A percentile compares a stretch with the other conserved stretches of the same genome.
Evolutionary conservation across 2,113 vertebrate species (phyloP).

Genomic region (Dipodomys stephensi): DNA sequence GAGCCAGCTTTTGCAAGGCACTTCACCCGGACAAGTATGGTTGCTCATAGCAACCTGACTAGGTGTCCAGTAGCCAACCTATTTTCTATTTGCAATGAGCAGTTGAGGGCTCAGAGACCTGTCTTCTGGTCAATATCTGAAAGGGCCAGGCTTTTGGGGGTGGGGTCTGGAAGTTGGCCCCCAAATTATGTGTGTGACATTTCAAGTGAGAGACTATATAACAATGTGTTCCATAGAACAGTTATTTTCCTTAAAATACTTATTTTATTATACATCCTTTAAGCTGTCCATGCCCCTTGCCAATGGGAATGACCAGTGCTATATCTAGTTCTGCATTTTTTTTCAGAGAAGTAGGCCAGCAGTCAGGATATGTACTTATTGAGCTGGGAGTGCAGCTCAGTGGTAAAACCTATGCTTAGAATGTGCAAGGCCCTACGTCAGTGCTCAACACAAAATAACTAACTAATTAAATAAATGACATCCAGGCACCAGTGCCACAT

Average conservation of each 20-base stretch:
- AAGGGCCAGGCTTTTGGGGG: too few relatives aligned
- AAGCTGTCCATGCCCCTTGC: not conserved
- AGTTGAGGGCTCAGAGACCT: not conserved
- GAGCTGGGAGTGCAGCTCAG: not conserved
- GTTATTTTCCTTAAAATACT: not conserved
- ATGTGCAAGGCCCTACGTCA: not conserved
- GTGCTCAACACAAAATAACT: not conserved
- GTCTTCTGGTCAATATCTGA: too few relatives aligned
- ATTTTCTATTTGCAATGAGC: not conserved
- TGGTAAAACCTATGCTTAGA: not conserved
- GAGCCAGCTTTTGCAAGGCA: rapidly evolving
- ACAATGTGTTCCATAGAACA: not conserved
- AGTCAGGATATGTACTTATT: not conserved
- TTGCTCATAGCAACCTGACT: not conserved
- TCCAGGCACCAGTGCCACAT: too few relatives aligned
- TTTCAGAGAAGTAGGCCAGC: not conserved
- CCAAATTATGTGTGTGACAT: rapidly evolving
- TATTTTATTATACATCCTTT: not conserved
- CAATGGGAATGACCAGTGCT: rapidly evolving
- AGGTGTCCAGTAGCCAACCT: not conserved
- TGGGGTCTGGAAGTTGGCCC: too few relatives aligned
- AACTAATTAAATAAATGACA: not conserved
- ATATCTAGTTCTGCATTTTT: not conserved
- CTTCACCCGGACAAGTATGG: not conserved
- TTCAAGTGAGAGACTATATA: not conserved